phyloP scores from a whole-genome alignment of 2,113 vertebrate species.

The Sylvietta virens region DNA sequence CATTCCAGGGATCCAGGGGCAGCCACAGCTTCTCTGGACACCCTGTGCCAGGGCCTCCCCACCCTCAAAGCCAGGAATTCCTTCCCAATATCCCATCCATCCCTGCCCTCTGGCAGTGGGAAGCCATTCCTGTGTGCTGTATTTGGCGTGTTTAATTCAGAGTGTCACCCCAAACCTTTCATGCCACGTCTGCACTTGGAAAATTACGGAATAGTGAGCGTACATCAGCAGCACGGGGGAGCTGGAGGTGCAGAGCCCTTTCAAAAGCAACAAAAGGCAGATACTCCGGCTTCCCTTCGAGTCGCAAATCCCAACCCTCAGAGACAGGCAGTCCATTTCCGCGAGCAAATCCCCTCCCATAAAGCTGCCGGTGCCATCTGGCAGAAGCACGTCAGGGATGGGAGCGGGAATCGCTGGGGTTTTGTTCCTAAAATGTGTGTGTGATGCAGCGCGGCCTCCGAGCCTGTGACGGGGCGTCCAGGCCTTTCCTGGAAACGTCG shows the following conservation, averaged over 20 bases:
- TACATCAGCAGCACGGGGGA: accelerated
- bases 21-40: background rate
- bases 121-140: background rate
- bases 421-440: accelerated
- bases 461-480: accelerated
- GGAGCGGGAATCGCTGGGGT: background rate
- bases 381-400: background rate
- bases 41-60: accelerated
- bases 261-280: background rate
- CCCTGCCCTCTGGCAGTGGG: background rate
- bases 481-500: background rate
- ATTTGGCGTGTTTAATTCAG: background rate
- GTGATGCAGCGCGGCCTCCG: accelerated
- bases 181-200: accelerated
- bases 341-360: background rate
- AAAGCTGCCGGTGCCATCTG: background rate
- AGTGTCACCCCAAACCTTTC: background rate
- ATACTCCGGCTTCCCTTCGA: background rate
- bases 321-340: background rate
- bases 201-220: accelerated
- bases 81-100: background rate
- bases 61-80: background rate
- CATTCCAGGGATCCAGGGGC: background rate
- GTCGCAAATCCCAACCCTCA: background rate
- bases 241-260: background rate